Conservation (phyloP, 2,888 invertebrate species). For the Noctua janthina region DNA sequence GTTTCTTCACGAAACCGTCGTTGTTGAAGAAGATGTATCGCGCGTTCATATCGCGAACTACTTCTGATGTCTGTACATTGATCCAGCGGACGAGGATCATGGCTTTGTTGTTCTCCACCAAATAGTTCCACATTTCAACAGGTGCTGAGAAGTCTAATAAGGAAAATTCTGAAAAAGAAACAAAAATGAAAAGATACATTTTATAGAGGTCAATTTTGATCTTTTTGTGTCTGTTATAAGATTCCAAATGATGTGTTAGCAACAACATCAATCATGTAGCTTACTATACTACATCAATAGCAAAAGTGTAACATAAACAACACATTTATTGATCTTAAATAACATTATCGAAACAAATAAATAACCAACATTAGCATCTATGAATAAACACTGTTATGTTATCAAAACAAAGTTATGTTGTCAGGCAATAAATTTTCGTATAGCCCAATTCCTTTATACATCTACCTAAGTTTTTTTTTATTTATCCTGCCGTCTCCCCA, state of each 20-base stretch:
- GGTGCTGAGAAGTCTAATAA: slow-evolving; percentile 88
- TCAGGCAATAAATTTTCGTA: slow-evolving; percentile 9
- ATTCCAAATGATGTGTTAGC: slow-evolving; percentile 3
- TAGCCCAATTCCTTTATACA: slow-evolving; percentile 11
- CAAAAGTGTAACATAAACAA: slow-evolving; percentile 28
- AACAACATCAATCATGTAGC: slow-evolving; percentile 1
- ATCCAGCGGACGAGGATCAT: slow-evolving; percentile 92
- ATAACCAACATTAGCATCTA: slow-evolving; percentile 26
- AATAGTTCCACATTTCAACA: slow-evolving; percentile 91
- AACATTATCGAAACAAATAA: slow-evolving; percentile 47
- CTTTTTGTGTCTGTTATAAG: background rate
- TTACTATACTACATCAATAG: slow-evolving; percentile 5
- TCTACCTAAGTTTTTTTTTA: slow-evolving; percentile 5
- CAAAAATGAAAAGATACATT: slow-evolving; percentile 19
- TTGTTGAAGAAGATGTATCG: slow-evolving; percentile 86
- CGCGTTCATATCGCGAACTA: slow-evolving; percentile 87
- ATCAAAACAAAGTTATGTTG: slow-evolving; percentile 17
- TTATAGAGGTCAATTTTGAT: slow-evolving; percentile 10
- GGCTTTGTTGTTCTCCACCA: slow-evolving; percentile 90
- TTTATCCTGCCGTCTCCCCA: background rate
- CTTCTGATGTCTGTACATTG: slow-evolving; percentile 88
- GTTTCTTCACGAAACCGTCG: slow-evolving; percentile 83
- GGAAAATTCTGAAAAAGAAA: slow-evolving; percentile 86
- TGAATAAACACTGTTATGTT: slow-evolving; percentile 36
- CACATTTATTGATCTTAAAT: slow-evolving; percentile 42